Percentiles rank a stretch among this genome's conserved stretches.
These are phyloP conservation scores for Nerophis ophidion DNA, from an alignment of 2,113 vertebrate genomes.

Conservation along the genomic window DNA sequence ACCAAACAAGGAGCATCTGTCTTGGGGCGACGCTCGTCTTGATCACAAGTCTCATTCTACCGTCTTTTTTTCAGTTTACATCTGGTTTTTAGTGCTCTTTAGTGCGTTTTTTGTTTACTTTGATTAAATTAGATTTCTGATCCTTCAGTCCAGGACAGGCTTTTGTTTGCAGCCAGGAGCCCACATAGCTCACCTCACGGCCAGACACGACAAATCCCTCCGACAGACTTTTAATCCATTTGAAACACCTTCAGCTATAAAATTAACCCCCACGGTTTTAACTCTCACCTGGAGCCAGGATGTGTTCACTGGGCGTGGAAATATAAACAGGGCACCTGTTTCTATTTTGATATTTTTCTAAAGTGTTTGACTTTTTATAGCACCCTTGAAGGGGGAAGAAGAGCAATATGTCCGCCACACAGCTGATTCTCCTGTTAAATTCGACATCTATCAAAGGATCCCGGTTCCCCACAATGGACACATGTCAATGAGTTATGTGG, in stretches of 20 bases:
- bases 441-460: conserved; percentile 36
- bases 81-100: conserved; percentile 44
- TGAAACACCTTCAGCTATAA: conserved; percentile 5
- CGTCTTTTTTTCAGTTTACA: conserved; percentile 39
- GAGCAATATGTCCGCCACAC: conserved; percentile 36
- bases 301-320: background rate
- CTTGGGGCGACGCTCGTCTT: no score
- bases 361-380: conserved; percentile 49
- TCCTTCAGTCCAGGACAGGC: conserved; percentile 62
- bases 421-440: conserved; percentile 44
- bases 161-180: conserved; percentile 35
- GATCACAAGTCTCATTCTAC: no score
- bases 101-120: conserved; percentile 32
- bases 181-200: conserved; percentile 57
- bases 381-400: conserved; percentile 26
- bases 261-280: conserved; percentile 13
- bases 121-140: conserved; percentile 37
- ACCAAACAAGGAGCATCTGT: no score
- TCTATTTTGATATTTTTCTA: conserved; percentile 70
- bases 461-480: conserved; percentile 51
- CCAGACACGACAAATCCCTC: background rate
- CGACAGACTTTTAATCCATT: background rate
- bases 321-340: conserved; percentile 17
- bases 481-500: conserved; percentile 58
- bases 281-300: background rate